Evolutionary conservation across 1,140 invertebrate species (phyloP).

Genomic region (Calephelis virginiensis): DNA sequence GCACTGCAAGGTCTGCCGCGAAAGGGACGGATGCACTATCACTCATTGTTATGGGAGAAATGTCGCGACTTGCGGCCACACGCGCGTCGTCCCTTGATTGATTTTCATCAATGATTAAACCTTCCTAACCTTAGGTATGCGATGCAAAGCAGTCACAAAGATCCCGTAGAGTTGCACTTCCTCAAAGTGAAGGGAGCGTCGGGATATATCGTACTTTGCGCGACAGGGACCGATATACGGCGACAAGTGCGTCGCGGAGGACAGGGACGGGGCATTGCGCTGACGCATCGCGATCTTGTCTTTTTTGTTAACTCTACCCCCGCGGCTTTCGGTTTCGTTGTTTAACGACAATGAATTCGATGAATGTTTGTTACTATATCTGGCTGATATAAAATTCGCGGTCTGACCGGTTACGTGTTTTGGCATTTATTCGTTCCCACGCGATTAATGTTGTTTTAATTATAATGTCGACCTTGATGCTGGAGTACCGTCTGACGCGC

Average conservation of each 20-base stretch:
- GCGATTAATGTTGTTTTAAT: conserved; percentile 73
- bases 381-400: conserved; percentile 22
- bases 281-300: conserved; percentile 62
- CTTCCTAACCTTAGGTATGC: conserved; percentile 54
- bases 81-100: conserved; percentile 41
- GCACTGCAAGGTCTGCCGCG: conserved; percentile 62
- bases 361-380: conserved; percentile 38
- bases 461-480: conserved; percentile 57
- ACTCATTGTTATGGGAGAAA: conserved; percentile 73
- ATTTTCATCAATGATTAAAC: conserved; percentile 51
- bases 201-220: conserved; percentile 28
- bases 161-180: conserved; percentile 62
- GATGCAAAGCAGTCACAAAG: conserved; percentile 49
- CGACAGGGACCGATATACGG: conserved; percentile 45
- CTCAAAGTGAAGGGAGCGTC: conserved; percentile 46
- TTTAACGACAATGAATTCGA: conserved; percentile 50
- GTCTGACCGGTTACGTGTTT: conserved; percentile 54
- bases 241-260: conserved; percentile 50
- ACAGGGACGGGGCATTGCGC: conserved; percentile 61
- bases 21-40: conserved; percentile 71
- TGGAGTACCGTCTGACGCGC: conserved; percentile 42
- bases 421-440: conserved; percentile 69
- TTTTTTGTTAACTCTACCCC: conserved; percentile 56
- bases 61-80: conserved; percentile 57
- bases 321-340: conserved; percentile 65